phyloP scores from a whole-genome alignment of 2,113 vertebrate genomes.

The Bettongia penicillata region DNA sequence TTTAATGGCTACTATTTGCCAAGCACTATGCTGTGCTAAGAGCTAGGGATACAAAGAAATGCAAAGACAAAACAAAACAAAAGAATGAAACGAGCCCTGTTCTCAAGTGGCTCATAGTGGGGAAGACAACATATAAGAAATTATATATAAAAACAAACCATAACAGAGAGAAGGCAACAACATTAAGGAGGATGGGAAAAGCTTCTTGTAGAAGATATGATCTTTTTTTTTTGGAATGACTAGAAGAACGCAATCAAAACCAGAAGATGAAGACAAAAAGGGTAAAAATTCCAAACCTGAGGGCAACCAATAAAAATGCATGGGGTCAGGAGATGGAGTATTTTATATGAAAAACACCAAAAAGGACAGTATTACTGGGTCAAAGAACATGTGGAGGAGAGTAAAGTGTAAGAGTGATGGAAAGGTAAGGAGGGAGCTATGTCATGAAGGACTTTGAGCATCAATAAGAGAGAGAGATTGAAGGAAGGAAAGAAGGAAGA shows the following conservation, averaged over 20 bases:
- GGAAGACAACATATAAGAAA: background rate
- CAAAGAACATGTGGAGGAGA: background rate
- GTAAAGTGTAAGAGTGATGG: background rate
- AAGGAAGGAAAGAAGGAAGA: too few relatives aligned
- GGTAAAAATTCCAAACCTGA: too few relatives aligned
- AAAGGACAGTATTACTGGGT: background rate
- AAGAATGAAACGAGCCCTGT: background rate
- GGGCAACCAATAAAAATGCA: background rate
- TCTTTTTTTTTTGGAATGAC: background rate
- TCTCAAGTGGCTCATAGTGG: background rate
- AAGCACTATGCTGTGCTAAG: background rate
- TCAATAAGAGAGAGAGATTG: too few relatives aligned
- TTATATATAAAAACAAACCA: background rate
- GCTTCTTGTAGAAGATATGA: background rate
- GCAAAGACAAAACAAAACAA: too few relatives aligned
- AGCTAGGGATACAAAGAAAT: background rate
- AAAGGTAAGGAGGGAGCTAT: background rate
- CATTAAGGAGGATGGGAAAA: background rate
- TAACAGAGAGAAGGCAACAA: background rate
- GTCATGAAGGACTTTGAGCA: background rate
- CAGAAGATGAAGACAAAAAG: background rate
- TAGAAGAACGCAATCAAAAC: background rate
- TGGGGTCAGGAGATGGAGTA: background rate
- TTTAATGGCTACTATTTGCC: background rate
- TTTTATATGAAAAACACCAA: background rate